These are phyloP conservation scores for Boulengeromyrus knoepffleri DNA, from an alignment of 2,113 vertebrate genomes.

Conservation along the genomic window DNA sequence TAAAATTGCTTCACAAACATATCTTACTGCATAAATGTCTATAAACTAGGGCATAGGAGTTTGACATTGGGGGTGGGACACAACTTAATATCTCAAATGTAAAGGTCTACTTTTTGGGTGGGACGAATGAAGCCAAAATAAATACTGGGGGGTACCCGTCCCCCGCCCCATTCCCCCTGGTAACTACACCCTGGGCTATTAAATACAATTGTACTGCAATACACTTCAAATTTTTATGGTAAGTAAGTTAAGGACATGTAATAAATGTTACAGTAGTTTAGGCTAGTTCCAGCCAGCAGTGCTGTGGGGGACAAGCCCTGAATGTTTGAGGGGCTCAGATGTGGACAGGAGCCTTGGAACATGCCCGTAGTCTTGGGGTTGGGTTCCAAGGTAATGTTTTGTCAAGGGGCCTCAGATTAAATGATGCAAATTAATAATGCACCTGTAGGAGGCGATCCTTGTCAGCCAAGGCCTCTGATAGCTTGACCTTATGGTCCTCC, in stretches of 20 bases:
- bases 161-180: not conserved
- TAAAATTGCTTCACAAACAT: not conserved
- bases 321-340: not conserved
- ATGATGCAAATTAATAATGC: not conserved
- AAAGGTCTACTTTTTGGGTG: not conserved
- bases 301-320: not conserved
- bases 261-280: not conserved
- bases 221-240: not conserved
- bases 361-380: not conserved
- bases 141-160: not conserved
- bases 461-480: conserved; percentile 38
- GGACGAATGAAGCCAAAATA: not conserved
- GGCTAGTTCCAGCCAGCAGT: not conserved
- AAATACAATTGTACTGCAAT: not conserved
- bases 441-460: conserved; percentile 56
- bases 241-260: not conserved
- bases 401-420: not conserved
- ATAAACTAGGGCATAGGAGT: not conserved
- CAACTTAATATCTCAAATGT: not conserved
- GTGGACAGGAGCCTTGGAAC: not conserved
- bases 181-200: not conserved
- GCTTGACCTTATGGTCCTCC: conserved; percentile 48
- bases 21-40: not conserved
- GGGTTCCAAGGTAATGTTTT: not conserved
- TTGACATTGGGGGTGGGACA: not conserved